phyloP scores from a whole-genome alignment of 2,113 vertebrate species.

The Machaerirhynchus nigripectus region DNA sequence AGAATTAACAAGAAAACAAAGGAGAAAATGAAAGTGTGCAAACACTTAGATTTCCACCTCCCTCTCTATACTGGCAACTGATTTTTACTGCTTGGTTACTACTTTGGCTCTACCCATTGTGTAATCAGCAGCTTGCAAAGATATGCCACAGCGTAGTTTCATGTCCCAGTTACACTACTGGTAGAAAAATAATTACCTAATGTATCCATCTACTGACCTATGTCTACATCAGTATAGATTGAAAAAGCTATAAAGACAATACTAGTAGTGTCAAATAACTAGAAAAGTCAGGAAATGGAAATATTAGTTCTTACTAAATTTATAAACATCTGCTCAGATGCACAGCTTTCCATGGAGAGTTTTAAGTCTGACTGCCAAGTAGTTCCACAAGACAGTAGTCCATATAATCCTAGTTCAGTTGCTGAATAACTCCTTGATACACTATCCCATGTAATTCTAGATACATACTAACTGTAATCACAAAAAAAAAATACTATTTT shows the following conservation, averaged over 20 bases:
- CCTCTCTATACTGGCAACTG: not conserved
- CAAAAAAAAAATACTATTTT: not conserved
- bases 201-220: not conserved
- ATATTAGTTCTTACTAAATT: not conserved
- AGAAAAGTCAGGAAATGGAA: not conserved
- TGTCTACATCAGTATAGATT: not conserved
- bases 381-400: not conserved
- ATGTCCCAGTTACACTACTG: not conserved
- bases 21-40: not conserved
- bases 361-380: not conserved
- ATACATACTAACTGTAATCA: not conserved
- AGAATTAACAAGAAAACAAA: not conserved
- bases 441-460: not conserved
- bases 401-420: not conserved
- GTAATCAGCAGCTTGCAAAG: not conserved
- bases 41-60: not conserved
- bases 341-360: not conserved
- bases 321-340: not conserved
- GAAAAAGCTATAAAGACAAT: not conserved
- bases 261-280: not conserved
- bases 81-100: not conserved
- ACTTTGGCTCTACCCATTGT: not conserved
- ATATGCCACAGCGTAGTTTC: not conserved
- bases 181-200: not conserved
- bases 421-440: not conserved